Evolutionary conservation across 2,888 invertebrate species (phyloP), one percentile per base, ranked within the genome.

Genomic region (Periphyllus acericola): DNA sequence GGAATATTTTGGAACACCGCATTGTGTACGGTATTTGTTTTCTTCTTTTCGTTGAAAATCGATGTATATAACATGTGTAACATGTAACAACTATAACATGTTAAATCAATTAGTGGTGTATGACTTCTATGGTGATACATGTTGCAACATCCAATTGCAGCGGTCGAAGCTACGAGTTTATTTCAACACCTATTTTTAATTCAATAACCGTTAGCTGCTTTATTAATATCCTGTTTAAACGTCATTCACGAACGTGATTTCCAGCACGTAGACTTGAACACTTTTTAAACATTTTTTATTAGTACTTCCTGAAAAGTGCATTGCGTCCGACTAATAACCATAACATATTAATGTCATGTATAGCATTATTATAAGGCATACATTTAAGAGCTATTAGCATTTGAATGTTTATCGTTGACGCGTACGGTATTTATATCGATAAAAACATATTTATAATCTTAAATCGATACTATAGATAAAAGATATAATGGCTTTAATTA

Each of bases 281-380:
- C 29, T 68, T 40, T n/a, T 81, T 19, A 81, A 40, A 68, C 21
- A 8, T 3, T 19, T 68, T 81, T 81, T 81, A 81, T 81, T 81
- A 68, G 68, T 29, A 81, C 81, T 40, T 81, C 81, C 81, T 81
- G 81, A 68, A 68, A 68, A 68, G n/a, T 81, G 60, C 46, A 46
- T 11, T 60, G 21, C 9, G 21, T 60, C 21, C 60, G 25, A 19
- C 2, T 19, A 0, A 60, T 3, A 52, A 52, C 52, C 9, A 52
- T 60, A 60, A 6, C 60, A 60, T 60, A 25, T 21, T 19, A 60
- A 21, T 60, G 21, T 21, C 4, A 60, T 60, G 6, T 60, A 55
- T 19, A 55, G 17, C 14, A 14, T 55, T 46, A 46, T 46, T 11
- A 46, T n/a, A n/a, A 40, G 1, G 9, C 14, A 46, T 46, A 46